phyloP scores from a whole-genome alignment of 2,888 invertebrate species.

The Adelphocoris suturalis region DNA sequence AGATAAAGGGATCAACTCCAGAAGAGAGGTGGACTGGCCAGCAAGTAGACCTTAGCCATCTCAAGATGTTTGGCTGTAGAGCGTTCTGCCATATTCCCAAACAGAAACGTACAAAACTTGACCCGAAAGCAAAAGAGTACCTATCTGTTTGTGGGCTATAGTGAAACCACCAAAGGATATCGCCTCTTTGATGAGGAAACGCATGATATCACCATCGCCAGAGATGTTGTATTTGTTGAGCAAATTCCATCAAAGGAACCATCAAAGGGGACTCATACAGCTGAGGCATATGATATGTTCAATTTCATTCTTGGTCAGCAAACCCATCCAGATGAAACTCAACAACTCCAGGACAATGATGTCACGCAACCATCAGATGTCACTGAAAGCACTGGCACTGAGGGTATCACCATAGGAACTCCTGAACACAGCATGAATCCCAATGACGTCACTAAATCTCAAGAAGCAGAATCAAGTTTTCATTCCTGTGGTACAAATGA shows the following conservation, averaged over 20 bases:
- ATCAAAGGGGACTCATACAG: background rate
- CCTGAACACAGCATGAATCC: too few species aligned
- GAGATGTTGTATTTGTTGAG: slow-evolving; percentile 47
- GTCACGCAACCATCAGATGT: background rate
- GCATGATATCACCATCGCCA: background rate
- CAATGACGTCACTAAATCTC: slow-evolving; percentile 12
- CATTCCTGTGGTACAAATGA: slow-evolving; percentile 28
- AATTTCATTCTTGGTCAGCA: background rate
- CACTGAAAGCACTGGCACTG: too few species aligned
- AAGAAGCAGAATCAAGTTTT: slow-evolving; percentile 26
- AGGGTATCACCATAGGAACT: too few species aligned
- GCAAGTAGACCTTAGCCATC: slow-evolving; percentile 62
- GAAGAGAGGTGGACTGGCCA: slow-evolving; percentile 55
- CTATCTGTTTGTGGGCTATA: slow-evolving; percentile 63
- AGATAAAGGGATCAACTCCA: slow-evolving; percentile 56
- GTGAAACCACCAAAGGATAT: slow-evolving; percentile 60
- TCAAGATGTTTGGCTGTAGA: slow-evolving; percentile 70
- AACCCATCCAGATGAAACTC: background rate
- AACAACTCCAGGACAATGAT: background rate
- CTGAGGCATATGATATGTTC: too few species aligned
- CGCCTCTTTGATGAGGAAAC: slow-evolving; percentile 22
- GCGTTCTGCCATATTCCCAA: slow-evolving; percentile 42
- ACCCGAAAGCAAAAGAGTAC: slow-evolving; percentile 36
- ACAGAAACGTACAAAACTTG: slow-evolving; percentile 56
- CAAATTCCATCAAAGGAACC: background rate